A percentile compares a stretch with the other conserved stretches of the same genome.
phyloP scores from a whole-genome alignment of 2,888 invertebrate genomes.

The Lasioglossum morio region DNA sequence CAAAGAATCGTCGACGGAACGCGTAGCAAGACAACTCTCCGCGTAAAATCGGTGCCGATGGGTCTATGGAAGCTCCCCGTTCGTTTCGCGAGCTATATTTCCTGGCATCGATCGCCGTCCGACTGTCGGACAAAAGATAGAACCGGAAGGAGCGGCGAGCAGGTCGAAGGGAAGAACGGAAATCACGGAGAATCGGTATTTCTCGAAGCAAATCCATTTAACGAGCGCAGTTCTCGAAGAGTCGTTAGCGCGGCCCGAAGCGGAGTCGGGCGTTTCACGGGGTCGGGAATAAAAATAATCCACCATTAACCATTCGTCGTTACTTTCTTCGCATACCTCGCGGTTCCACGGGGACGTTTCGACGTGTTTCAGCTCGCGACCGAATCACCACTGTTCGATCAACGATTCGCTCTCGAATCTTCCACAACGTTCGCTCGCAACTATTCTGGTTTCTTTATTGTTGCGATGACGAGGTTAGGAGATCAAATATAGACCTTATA shows the following conservation, averaged over 20 bases:
- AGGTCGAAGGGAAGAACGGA: conserved; percentile 6
- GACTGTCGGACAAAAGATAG: not conserved
- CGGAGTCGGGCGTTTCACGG: conserved; percentile 17
- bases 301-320: conserved; percentile 49
- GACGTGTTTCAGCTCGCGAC: not conserved
- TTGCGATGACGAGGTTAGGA: no score
- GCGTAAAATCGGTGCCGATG: not conserved
- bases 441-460: no score
- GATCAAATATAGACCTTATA: no score
- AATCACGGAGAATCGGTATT: conserved; percentile 32
- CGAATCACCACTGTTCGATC: not conserved
- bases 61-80: not conserved
- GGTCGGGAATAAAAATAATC: conserved; percentile 41
- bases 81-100: conserved; percentile 9
- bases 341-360: not conserved
- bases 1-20: conserved; percentile 1
- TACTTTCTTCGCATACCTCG: conserved; percentile 12
- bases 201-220: conserved; percentile 46
- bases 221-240: conserved; percentile 39
- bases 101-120: conserved; percentile 1
- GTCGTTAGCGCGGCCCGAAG: conserved; percentile 35
- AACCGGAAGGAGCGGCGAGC: not conserved
- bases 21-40: not conserved
- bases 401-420: conserved; percentile 13
- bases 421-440: conserved; percentile 21